Conservation (phyloP, 2,888 invertebrate species). For the Lycocerus yunnanus region DNA sequence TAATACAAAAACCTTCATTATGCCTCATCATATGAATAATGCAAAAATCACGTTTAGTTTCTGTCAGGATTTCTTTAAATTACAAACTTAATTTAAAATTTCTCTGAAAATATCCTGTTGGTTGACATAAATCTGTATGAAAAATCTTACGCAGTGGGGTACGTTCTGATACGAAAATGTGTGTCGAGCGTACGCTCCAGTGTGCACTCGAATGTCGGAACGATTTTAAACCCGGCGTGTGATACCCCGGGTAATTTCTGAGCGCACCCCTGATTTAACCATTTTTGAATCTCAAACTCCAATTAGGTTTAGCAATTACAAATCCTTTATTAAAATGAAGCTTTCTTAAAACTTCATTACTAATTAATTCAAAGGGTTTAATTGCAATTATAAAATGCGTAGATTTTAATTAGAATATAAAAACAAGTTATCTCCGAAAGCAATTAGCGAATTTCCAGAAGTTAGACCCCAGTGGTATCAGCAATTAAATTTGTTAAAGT, state of each 20-base stretch:
- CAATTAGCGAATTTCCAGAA: constrained; percentile 28
- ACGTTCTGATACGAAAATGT: background rate
- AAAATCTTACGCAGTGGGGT: background rate
- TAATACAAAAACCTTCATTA: background rate
- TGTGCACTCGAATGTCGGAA: background rate
- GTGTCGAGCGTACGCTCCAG: background rate
- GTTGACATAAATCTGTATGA: background rate
- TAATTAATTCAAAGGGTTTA: constrained; percentile 6
- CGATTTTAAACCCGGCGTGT: background rate
- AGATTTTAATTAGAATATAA: constrained; percentile 26
- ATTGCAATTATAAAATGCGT: constrained; percentile 15
- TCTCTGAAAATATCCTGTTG: background rate
- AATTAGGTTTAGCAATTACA: background rate
- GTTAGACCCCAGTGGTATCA: constrained; percentile 26
- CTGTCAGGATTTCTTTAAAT: background rate
- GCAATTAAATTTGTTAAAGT: constrained; percentile 34
- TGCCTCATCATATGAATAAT: background rate
- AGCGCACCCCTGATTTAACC: background rate
- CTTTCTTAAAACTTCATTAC: constrained; percentile 1
- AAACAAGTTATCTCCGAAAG: constrained; percentile 29
- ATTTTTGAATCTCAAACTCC: background rate
- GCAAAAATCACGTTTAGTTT: background rate
- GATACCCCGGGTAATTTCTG: background rate
- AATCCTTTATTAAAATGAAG: background rate
- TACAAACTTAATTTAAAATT: background rate